Evolutionary conservation across 2,113 vertebrate species (phyloP).

Genomic region (Miniopterus natalensis): DNA sequence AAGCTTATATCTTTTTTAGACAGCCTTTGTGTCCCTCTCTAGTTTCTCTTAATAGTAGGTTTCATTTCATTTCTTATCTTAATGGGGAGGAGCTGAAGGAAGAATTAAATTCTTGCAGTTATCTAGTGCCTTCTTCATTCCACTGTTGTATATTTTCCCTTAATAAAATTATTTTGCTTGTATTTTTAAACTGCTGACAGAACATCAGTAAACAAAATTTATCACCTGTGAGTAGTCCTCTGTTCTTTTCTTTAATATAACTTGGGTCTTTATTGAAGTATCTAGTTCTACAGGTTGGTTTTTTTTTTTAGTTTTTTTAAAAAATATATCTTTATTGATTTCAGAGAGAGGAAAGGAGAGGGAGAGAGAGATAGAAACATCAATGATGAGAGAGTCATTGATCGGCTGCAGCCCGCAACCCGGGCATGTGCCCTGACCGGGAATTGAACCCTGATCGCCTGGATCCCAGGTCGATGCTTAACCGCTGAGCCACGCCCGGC

Average conservation of each 20-base stretch:
- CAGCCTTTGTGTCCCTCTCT: neutral
- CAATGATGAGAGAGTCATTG: too few species aligned
- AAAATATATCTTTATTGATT: too few species aligned
- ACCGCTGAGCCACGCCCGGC: too few species aligned
- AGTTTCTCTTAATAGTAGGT: slow-evolving; percentile 9
- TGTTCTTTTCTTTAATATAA: slow-evolving; percentile 45
- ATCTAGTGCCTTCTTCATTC: slow-evolving; percentile 1
- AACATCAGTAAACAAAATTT: slow-evolving; percentile 47
- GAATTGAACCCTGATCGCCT: too few species aligned
- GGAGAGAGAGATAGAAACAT: too few species aligned
- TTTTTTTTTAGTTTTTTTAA: too few species aligned
- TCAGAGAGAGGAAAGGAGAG: too few species aligned
- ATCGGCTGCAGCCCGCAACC: too few species aligned
- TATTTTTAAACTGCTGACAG: neutral
- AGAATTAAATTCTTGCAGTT: slow-evolving; percentile 29
- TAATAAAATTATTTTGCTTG: slow-evolving; percentile 56
- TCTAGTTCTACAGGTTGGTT: neutral
- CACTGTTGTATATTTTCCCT: slow-evolving; percentile 10
- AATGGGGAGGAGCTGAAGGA: slow-evolving; percentile 30
- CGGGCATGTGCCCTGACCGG: too few species aligned
- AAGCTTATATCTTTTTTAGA: neutral
- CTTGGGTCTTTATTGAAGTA: neutral
- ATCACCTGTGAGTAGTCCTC: neutral
- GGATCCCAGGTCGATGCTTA: too few species aligned
- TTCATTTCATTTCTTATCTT: slow-evolving; percentile 50